These are phyloP conservation scores for Ophiodon elongatus DNA, from an alignment of 2,113 vertebrate species.

Conservation along the genomic window DNA sequence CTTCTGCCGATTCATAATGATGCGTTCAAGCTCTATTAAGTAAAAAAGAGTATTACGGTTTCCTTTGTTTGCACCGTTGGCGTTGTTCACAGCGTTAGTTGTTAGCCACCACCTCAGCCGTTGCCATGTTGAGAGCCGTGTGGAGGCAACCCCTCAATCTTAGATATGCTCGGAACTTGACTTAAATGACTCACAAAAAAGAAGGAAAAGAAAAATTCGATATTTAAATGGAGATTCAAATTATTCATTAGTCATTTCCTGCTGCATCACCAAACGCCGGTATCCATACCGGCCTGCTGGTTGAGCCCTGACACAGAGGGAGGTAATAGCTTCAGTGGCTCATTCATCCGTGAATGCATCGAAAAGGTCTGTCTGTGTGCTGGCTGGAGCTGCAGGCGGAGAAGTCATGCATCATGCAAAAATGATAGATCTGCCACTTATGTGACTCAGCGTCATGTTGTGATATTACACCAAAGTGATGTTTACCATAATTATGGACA, in stretches of 20 bases:
- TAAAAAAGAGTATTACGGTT: no score
- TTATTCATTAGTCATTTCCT: not conserved
- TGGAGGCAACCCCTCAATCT: no score
- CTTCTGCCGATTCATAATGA: no score
- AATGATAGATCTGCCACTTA: slow-evolving; percentile 17
- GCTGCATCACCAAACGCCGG: not conserved
- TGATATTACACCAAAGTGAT: slow-evolving; percentile 19
- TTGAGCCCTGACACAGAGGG: not conserved
- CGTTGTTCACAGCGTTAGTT: no score
- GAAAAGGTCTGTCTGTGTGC: not conserved
- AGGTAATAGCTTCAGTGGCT: not conserved
- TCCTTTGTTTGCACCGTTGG: no score
- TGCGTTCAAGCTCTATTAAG: no score
- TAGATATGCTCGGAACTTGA: no score
- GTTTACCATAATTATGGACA: slow-evolving; percentile 18
- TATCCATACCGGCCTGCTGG: not conserved
- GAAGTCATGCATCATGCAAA: slow-evolving; percentile 23
- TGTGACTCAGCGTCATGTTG: slow-evolving; percentile 27
- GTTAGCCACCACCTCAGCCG: no score
- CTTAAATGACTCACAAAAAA: no score
- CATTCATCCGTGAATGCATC: not conserved
- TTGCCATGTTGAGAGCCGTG: no score
- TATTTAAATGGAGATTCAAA: no score
- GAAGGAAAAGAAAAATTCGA: no score
- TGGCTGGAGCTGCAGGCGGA: not conserved